phyloP scores from a whole-genome alignment of 2,113 vertebrate species.

The Sterna hirundo region DNA sequence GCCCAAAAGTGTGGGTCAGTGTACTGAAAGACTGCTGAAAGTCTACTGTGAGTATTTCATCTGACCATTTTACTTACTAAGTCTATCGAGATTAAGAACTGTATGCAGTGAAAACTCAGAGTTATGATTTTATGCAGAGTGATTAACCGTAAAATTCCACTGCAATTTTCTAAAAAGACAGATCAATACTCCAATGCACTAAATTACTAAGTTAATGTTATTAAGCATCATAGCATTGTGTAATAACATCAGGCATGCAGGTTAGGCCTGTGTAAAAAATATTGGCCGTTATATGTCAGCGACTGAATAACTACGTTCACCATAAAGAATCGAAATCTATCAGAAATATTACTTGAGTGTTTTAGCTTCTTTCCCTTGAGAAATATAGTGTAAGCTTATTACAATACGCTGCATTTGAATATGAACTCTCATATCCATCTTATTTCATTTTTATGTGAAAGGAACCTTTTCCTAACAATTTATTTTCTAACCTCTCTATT shows the following conservation, averaged over 20 bases:
- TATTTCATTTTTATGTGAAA: slow-evolving; percentile 9
- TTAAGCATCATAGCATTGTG: not conserved
- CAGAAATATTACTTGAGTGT: not conserved
- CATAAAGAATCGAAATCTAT: not conserved
- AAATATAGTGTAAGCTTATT: not conserved
- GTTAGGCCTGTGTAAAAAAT: not conserved
- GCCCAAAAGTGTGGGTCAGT: not conserved
- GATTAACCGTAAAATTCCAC: not conserved
- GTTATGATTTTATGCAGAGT: not conserved
- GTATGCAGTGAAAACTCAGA: not conserved
- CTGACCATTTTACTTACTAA: not conserved
- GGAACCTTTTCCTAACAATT: not conserved
- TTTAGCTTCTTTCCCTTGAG: not conserved
- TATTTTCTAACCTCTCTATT: not conserved
- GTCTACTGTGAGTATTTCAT: not conserved
- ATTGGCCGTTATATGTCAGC: not conserved
- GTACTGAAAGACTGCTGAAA: not conserved
- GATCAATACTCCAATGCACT: not conserved
- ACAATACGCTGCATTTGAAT: not conserved
- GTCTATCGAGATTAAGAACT: not conserved
- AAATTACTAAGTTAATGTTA: not conserved
- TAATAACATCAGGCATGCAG: not conserved
- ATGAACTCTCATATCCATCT: not conserved
- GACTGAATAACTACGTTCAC: not conserved
- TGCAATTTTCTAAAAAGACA: not conserved